phyloP scores from a whole-genome alignment of 2,797 vertebrate species.

The Neosalanx taihuensis region DNA sequence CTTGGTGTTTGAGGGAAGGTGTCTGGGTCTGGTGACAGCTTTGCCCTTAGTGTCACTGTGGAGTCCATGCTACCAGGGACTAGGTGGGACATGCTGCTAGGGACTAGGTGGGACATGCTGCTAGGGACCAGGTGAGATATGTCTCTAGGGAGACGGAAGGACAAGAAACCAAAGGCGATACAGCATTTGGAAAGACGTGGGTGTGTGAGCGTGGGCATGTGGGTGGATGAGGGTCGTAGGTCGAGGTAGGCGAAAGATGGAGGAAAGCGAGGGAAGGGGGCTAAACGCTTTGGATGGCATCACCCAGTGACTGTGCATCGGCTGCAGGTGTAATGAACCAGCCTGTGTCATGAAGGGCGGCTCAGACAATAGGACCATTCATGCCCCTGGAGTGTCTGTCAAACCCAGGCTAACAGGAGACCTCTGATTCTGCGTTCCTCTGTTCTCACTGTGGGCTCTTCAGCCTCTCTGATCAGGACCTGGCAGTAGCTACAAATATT shows the following conservation, averaged over 20 bases:
- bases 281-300: slow-evolving; percentile 46
- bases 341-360: slow-evolving; percentile 71
- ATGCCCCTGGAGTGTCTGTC: slow-evolving; percentile 68
- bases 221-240: background rate
- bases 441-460: slow-evolving; percentile 37
- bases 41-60: slow-evolving; percentile 61
- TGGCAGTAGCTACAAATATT: slow-evolving; percentile 17
- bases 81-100: slow-evolving; percentile 61
- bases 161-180: slow-evolving; percentile 15
- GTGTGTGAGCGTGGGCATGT: background rate
- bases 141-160: slow-evolving; percentile 51
- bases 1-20: slow-evolving; percentile 49
- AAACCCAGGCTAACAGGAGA: slow-evolving; percentile 68
- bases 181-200: background rate
- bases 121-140: slow-evolving; percentile 33
- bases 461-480: slow-evolving; percentile 32
- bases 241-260: slow-evolving; percentile 25
- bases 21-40: slow-evolving; percentile 60
- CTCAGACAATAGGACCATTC: slow-evolving; percentile 76
- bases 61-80: slow-evolving; percentile 60
- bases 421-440: slow-evolving; percentile 66
- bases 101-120: slow-evolving; percentile 24
- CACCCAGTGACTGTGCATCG: slow-evolving; percentile 57
- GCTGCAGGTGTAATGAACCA: slow-evolving; percentile 73
- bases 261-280: slow-evolving; percentile 26